Evolutionary conservation across 2,797 vertebrate species (phyloP).

Genomic region (Serranus cabrilla): DNA sequence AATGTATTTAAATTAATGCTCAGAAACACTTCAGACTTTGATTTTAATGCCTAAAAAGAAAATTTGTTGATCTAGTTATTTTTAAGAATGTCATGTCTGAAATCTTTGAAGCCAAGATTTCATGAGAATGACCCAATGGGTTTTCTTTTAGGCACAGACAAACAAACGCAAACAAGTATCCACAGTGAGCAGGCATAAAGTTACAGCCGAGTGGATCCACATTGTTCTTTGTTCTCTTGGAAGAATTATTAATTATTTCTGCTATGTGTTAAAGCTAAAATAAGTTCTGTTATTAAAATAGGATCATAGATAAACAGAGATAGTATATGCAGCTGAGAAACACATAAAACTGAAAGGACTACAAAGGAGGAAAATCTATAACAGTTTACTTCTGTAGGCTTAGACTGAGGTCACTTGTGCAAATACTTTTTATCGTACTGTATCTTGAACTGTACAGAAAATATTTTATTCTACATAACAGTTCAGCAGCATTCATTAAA

Average conservation of each 20-base stretch:
- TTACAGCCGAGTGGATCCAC: neutral
- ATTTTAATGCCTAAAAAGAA: too few relatives aligned
- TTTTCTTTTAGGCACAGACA: neutral
- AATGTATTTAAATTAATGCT: too few relatives aligned
- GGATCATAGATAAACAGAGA: constrained; percentile 10
- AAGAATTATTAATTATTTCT: constrained; percentile 22
- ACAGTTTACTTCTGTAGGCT: constrained; percentile 3
- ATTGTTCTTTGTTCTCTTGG: neutral
- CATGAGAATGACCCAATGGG: neutral
- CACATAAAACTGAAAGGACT: constrained; percentile 7
- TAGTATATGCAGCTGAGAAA: neutral
- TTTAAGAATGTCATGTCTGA: too few relatives aligned
- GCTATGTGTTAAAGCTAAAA: constrained; percentile 3
- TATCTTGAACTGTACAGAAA: neutral
- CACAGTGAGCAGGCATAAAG: neutral
- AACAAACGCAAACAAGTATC: neutral
- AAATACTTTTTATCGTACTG: constrained; percentile 12
- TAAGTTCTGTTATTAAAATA: constrained; percentile 8
- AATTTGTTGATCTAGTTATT: too few relatives aligned
- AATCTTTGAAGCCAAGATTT: too few relatives aligned
- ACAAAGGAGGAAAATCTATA: constrained; percentile 32
- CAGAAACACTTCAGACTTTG: too few relatives aligned
- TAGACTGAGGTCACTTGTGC: constrained; percentile 11
- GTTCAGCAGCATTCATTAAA: neutral
- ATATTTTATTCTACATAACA: neutral